Conservation (phyloP, 2,888 invertebrate species). For the Terebella lapidaria region DNA sequence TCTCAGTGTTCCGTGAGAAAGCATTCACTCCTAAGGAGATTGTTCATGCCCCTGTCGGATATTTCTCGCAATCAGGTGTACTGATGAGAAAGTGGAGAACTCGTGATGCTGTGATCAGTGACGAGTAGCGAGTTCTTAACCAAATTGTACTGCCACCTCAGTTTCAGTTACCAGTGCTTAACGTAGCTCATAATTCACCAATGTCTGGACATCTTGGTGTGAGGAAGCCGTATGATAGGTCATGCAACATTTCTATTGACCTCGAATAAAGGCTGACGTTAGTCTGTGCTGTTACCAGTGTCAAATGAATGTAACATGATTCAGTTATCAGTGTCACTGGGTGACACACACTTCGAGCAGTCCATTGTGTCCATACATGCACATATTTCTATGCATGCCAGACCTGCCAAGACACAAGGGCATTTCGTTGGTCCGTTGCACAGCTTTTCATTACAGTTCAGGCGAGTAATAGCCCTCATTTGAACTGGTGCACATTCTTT, state of each 20-base stretch:
- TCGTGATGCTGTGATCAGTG: too few relatives aligned
- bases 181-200: not conserved
- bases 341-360: not conserved
- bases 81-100: not conserved
- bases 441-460: not conserved
- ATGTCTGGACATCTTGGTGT: not conserved
- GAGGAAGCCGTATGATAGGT: not conserved
- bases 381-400: too few relatives aligned
- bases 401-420: too few relatives aligned
- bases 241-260: not conserved
- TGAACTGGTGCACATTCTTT: slow-evolving; percentile 4
- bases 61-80: not conserved
- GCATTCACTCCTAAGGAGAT: not conserved
- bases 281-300: not conserved
- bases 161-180: not conserved
- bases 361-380: too few relatives aligned
- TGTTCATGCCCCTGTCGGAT: not conserved
- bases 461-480: not conserved
- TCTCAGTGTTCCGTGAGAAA: not conserved
- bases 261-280: not conserved
- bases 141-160: not conserved
- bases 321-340: not conserved
- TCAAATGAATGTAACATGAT: not conserved
- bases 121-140: too few relatives aligned
- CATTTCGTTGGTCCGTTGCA: not conserved